A percentile compares a stretch with the other conserved stretches of the same genome.
Conservation (phyloP, 2,888 invertebrate species). For the Agriopis aurantiaria region DNA sequence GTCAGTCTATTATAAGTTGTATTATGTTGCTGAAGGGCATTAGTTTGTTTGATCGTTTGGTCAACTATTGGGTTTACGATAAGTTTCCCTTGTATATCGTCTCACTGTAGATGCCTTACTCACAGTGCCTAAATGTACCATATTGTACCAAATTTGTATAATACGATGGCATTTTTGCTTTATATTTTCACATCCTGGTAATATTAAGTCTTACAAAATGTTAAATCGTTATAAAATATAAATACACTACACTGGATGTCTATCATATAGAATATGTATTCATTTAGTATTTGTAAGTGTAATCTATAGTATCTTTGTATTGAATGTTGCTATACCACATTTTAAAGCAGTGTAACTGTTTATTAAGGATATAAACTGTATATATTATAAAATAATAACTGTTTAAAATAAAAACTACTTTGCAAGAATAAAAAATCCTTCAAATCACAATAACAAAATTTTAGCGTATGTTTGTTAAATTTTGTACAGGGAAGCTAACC, state of each 20-base stretch:
- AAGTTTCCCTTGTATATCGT: slow-evolving; percentile 77
- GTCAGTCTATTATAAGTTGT: background rate
- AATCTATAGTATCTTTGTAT: slow-evolving; percentile 41
- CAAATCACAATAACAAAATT: slow-evolving; percentile 85
- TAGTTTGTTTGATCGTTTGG: background rate
- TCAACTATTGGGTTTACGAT: slow-evolving; percentile 37
- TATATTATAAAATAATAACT: slow-evolving; percentile 39
- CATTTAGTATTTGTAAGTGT: slow-evolving; percentile 44
- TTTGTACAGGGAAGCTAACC: slow-evolving; percentile 81
- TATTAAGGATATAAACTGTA: slow-evolving; percentile 33
- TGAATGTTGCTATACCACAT: slow-evolving; percentile 53
- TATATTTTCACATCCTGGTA: slow-evolving; percentile 75
- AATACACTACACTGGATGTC: slow-evolving; percentile 46
- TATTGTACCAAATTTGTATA: slow-evolving; percentile 83
- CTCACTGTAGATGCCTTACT: slow-evolving; percentile 94
- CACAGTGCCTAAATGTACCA: slow-evolving; percentile 91
- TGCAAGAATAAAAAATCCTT: slow-evolving; percentile 60
- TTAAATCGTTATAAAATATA: slow-evolving; percentile 62
- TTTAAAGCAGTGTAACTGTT: slow-evolving; percentile 54
- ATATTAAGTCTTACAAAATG: slow-evolving; percentile 70
- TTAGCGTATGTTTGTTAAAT: slow-evolving; percentile 80
- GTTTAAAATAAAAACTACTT: slow-evolving; percentile 52
- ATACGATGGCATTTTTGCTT: slow-evolving; percentile 77
- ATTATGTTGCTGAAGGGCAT: background rate
- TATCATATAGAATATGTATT: slow-evolving; percentile 46